Conservation (phyloP, 1,140 invertebrate species). For the Pseudoatta argentina region DNA sequence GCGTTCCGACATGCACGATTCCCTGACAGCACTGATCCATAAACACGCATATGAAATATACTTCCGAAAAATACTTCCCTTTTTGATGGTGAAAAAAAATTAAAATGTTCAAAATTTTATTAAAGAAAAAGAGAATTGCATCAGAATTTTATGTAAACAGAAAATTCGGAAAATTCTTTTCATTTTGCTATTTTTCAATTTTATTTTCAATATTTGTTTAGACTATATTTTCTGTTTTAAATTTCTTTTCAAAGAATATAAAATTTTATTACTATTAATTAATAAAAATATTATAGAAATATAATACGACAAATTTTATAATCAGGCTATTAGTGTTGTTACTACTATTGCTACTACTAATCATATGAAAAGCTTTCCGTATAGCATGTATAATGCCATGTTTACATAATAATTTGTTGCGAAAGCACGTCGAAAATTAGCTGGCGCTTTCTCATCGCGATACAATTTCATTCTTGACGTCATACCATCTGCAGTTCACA, state of each 20-base stretch:
- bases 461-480: slow-evolving; percentile 36
- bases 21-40: slow-evolving; percentile 33
- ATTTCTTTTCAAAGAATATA: neutral
- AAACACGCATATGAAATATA: neutral
- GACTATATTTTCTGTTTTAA: too few relatives aligned
- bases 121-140: neutral
- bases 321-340: neutral
- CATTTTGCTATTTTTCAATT: neutral
- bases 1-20: slow-evolving; percentile 36
- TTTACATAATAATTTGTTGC: neutral
- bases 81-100: neutral
- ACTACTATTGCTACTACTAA: neutral
- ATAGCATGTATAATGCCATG: neutral
- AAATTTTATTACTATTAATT: neutral
- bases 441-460: slow-evolving; percentile 22
- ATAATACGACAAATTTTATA: neutral
- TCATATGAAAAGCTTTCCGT: neutral
- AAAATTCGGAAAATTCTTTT: neutral
- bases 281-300: neutral
- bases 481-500: slow-evolving; percentile 32
- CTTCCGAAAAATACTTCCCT: neutral
- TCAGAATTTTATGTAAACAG: neutral
- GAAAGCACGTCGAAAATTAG: slow-evolving; percentile 25
- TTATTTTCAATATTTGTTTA: slow-evolving; percentile 4
- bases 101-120: neutral